These are phyloP conservation scores for Ptychoptera contaminata DNA, from an alignment of 2,888 invertebrate species.

Conservation along the genomic window DNA sequence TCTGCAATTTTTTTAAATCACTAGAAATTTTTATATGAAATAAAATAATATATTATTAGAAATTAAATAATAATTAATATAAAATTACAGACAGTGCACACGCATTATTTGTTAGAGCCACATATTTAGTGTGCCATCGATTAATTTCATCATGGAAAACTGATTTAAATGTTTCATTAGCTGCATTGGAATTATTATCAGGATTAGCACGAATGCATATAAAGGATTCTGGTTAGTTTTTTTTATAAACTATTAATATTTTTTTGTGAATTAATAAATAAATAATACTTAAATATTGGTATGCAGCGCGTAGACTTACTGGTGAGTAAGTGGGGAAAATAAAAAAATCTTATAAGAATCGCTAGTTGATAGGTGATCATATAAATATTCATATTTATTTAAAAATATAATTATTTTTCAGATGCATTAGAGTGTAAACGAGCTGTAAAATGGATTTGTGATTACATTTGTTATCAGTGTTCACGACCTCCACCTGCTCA, in stretches of 20 bases:
- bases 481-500: constrained; percentile 86
- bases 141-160: constrained; percentile 93
- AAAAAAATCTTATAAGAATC: no score
- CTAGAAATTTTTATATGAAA: constrained; percentile 11
- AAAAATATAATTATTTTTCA: constrained; percentile 27
- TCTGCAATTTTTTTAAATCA: constrained; percentile 12
- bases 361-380: no score
- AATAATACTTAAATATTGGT: not conserved
- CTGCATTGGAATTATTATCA: constrained; percentile 80
- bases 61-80: not conserved
- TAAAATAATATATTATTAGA: not conserved
- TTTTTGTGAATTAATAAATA: no score
- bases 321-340: constrained; percentile 21
- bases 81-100: constrained; percentile 56
- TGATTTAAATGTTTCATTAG: constrained; percentile 83
- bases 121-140: constrained; percentile 86
- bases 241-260: not conserved
- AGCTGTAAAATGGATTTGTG: constrained; percentile 94
- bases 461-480: constrained; percentile 93
- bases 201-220: constrained; percentile 83
- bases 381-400: no score
- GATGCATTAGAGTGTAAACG: constrained; percentile 80
- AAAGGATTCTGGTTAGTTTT: constrained; percentile 62
- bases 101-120: constrained; percentile 80
- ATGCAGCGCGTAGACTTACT: constrained; percentile 36